These are phyloP conservation scores for Scaptodrosophila lebanonensis DNA, from an alignment of 1,140 invertebrate genomes.

Conservation along the genomic window DNA sequence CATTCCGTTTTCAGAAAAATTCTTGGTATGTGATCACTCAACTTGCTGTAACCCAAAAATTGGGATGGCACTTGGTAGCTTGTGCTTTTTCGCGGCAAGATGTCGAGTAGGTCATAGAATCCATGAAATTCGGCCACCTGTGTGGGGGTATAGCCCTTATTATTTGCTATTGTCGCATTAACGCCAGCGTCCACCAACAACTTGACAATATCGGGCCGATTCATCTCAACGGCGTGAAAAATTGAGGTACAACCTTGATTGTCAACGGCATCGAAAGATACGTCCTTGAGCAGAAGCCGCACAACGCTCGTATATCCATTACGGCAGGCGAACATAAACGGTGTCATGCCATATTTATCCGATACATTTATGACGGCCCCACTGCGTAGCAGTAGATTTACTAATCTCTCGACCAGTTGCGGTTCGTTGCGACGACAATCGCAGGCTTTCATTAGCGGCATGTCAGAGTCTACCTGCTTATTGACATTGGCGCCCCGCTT, in stretches of 20 bases:
- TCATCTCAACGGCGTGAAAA: constrained; percentile 78
- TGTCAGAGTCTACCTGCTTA: constrained; percentile 50
- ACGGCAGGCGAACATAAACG: constrained; percentile 78
- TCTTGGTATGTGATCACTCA: constrained; percentile 66
- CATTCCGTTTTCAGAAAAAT: constrained; percentile 73
- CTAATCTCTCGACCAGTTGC: constrained; percentile 41
- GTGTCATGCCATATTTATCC: constrained; percentile 77
- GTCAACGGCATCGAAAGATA: constrained; percentile 76
- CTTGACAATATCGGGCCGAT: constrained; percentile 75
- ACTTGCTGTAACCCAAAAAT: constrained; percentile 49
- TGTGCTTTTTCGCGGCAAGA: constrained; percentile 66
- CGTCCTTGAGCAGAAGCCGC: constrained; percentile 69
- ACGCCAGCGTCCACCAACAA: constrained; percentile 75
- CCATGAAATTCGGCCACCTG: constrained; percentile 77
- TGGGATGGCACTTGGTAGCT: constrained; percentile 44
- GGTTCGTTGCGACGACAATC: constrained; percentile 27
- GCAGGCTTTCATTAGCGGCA: constrained; percentile 59
- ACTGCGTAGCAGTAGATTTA: constrained; percentile 44
- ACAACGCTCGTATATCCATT: constrained; percentile 75
- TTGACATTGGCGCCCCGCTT: constrained; percentile 53
- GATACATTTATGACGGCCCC: constrained; percentile 70
- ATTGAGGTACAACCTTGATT: constrained; percentile 78
- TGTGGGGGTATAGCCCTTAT: constrained; percentile 75
- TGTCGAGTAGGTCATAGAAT: constrained; percentile 72
- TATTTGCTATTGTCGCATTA: constrained; percentile 67